Percentiles rank a stretch among this genome's conserved stretches.
Evolutionary conservation across 2,888 invertebrate genomes (phyloP).

Genomic region (Drosophila sordidapex): DNA sequence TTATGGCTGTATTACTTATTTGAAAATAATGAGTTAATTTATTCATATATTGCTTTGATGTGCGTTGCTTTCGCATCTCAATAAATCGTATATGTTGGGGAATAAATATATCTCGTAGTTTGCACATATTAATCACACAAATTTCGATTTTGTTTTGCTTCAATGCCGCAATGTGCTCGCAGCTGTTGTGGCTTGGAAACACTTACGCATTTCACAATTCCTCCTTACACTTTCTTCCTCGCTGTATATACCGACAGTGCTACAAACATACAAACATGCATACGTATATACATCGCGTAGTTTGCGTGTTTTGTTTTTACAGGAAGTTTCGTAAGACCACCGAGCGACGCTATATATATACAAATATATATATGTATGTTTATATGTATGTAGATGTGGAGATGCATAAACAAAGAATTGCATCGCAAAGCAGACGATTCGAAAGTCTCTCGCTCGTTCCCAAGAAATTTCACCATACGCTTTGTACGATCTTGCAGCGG

Average conservation of each 20-base stretch:
- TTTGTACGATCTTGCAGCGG: slow-evolving; percentile 35
- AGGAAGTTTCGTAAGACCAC: slow-evolving; percentile 68
- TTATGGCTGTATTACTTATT: neutral
- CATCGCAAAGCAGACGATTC: slow-evolving; percentile 47
- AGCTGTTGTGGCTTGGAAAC: slow-evolving; percentile 48
- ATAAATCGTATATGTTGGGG: neutral
- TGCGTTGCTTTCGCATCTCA: neutral
- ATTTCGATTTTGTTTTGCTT: slow-evolving; percentile 29
- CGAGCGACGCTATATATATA: slow-evolving; percentile 37
- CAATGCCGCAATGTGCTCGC: slow-evolving; percentile 40
- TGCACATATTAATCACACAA: slow-evolving; percentile 13
- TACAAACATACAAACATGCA: neutral
- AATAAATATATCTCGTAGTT: neutral
- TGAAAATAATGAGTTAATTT: neutral
- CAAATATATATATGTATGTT: neutral
- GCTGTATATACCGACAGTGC: slow-evolving; percentile 8
- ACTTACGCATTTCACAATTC: slow-evolving; percentile 48
- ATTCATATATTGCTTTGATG: neutral
- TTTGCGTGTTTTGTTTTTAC: slow-evolving; percentile 68
- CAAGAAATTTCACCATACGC: slow-evolving; percentile 57
- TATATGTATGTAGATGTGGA: slow-evolving; percentile 14
- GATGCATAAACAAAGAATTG: slow-evolving; percentile 75
- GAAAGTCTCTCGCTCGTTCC: slow-evolving; percentile 34
- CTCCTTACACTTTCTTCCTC: slow-evolving; percentile 27
- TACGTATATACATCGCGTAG: slow-evolving; percentile 9